Conservation (phyloP, 2,797 vertebrate species). For the Clamator glandarius region DNA sequence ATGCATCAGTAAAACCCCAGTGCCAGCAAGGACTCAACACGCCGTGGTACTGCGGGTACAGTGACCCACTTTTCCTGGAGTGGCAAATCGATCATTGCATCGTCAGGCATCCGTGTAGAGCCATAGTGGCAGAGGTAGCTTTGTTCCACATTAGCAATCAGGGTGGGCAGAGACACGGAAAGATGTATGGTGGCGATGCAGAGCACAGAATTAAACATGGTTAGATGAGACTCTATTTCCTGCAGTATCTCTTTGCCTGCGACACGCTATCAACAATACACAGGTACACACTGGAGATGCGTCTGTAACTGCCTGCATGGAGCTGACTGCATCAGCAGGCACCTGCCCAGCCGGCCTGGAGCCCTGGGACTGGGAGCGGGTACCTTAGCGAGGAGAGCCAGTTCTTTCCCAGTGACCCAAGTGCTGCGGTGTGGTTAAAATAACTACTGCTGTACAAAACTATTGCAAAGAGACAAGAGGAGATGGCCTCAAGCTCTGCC, state of each 20-base stretch:
- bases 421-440: constrained; percentile 9
- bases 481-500: too few relatives aligned
- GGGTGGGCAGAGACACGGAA: constrained; percentile 64
- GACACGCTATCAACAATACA: constrained; percentile 61
- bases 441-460: background rate
- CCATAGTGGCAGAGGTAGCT: constrained; percentile 62
- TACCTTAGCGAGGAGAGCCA: background rate
- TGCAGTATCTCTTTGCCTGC: constrained; percentile 52
- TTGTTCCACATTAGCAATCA: constrained; percentile 73
- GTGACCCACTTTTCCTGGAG: constrained; percentile 61
- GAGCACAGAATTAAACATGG: constrained; percentile 67
- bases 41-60: constrained; percentile 28
- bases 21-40: background rate
- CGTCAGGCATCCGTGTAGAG: constrained; percentile 63
- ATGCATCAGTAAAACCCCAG: background rate
- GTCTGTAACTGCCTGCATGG: constrained; percentile 57
- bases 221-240: constrained; percentile 75
- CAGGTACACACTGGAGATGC: constrained; percentile 66
- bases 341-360: constrained; percentile 18
- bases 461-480: background rate
- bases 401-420: constrained; percentile 41
- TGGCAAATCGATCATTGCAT: constrained; percentile 69
- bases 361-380: constrained; percentile 4
- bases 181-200: constrained; percentile 62
- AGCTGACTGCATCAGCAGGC: constrained; percentile 56